phyloP scores from a whole-genome alignment of 2,113 vertebrate genomes.

The Psettodes erumei region DNA sequence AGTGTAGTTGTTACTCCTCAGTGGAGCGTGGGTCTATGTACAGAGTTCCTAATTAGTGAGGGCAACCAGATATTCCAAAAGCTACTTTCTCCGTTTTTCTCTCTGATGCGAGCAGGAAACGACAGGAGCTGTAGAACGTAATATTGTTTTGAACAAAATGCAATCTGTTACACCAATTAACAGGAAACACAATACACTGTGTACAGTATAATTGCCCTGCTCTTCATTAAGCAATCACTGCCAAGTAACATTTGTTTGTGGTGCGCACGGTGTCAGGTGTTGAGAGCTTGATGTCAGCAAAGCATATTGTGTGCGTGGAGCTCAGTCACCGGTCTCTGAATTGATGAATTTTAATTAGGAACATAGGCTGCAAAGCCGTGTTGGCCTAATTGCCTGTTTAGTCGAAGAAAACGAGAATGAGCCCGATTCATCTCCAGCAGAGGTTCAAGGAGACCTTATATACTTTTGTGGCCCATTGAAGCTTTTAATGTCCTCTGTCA shows the following conservation, averaged over 20 bases:
- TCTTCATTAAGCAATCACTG: slow-evolving; percentile 39
- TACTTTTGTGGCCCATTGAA: slow-evolving; percentile 60
- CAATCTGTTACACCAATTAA: slow-evolving; percentile 51
- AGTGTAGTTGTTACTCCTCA: slow-evolving; percentile 64
- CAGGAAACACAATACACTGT: slow-evolving; percentile 14
- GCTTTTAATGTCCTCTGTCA: slow-evolving; percentile 25
- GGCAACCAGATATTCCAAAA: slow-evolving; percentile 67
- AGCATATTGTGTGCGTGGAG: slow-evolving; percentile 5
- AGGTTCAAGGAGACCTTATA: slow-evolving; percentile 45
- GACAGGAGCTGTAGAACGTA: slow-evolving; percentile 37
- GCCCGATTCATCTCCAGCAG: slow-evolving; percentile 44
- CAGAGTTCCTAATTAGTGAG: slow-evolving; percentile 77
- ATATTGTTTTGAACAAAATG: slow-evolving; percentile 23
- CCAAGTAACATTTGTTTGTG: slow-evolving; percentile 29
- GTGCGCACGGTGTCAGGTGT: slow-evolving; percentile 30
- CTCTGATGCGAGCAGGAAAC: slow-evolving; percentile 25
- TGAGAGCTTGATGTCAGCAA: slow-evolving; percentile 24
- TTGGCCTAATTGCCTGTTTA: slow-evolving; percentile 61
- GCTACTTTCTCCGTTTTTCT: slow-evolving; percentile 61
- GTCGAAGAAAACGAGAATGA: slow-evolving; percentile 43
- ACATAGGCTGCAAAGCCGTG: slow-evolving; percentile 1
- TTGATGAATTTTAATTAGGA: slow-evolving; percentile 61
- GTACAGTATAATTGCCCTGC: slow-evolving; percentile 42
- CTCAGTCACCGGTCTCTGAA: slow-evolving; percentile 39
- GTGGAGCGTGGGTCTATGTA: slow-evolving; percentile 71